phyloP scores from a whole-genome alignment of 1,140 invertebrate species.

The Drosophila virilis region DNA sequence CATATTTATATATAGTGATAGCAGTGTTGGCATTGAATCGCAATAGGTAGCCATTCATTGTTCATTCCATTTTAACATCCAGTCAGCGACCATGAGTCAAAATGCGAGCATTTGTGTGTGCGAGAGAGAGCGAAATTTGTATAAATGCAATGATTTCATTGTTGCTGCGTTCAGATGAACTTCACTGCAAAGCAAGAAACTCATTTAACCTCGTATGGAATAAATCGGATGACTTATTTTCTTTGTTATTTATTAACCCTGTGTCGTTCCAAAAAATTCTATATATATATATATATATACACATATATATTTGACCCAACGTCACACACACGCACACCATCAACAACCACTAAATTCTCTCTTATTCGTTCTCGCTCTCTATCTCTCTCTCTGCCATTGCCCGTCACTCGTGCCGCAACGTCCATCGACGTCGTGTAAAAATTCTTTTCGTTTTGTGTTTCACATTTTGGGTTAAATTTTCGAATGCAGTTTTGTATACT shows the following conservation, averaged over 20 bases:
- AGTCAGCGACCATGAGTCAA: slow-evolving; percentile 54
- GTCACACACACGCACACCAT: slow-evolving; percentile 34
- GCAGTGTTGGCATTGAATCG: slow-evolving; percentile 49
- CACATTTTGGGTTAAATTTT: slow-evolving; percentile 58
- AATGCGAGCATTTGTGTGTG: slow-evolving; percentile 18
- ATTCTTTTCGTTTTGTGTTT: slow-evolving; percentile 58
- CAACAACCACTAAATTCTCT: slow-evolving; percentile 57
- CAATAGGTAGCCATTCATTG: slow-evolving; percentile 43
- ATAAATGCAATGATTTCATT: slow-evolving; percentile 48
- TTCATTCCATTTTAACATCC: slow-evolving; percentile 54
- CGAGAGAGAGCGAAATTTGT: slow-evolving; percentile 12
- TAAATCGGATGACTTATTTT: slow-evolving; percentile 11
- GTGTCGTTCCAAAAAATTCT: slow-evolving; percentile 16
- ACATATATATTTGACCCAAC: slow-evolving; percentile 44
- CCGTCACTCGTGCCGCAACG: slow-evolving; percentile 64
- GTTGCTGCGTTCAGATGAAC: slow-evolving; percentile 2
- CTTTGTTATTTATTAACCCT: slow-evolving; percentile 43
- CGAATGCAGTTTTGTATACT: slow-evolving; percentile 42
- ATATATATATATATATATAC: background rate
- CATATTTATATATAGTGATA: slow-evolving; percentile 2
- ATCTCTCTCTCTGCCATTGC: slow-evolving; percentile 40
- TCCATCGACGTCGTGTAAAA: slow-evolving; percentile 59
- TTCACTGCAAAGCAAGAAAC: slow-evolving; percentile 19
- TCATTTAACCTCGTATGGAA: slow-evolving; percentile 29
- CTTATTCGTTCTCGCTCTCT: slow-evolving; percentile 17